phyloP scores from a whole-genome alignment of 1,140 invertebrate species.

The Drosophila punjabiensis region DNA sequence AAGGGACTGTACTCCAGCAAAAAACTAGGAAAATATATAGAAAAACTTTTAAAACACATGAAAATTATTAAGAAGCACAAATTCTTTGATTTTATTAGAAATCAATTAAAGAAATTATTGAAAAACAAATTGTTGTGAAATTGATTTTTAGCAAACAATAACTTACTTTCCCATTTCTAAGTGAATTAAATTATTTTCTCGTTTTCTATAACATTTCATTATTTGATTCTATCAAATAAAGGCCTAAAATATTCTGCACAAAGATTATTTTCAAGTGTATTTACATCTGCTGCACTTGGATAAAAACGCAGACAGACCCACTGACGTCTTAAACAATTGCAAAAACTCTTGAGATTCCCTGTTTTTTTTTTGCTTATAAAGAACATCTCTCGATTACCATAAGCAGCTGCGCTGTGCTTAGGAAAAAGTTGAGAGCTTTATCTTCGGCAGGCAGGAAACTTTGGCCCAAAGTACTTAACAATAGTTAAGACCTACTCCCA shows the following conservation, averaged over 20 bases:
- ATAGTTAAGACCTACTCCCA: slow-evolving; percentile 58
- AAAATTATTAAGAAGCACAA: no score
- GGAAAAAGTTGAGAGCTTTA: slow-evolving; percentile 64
- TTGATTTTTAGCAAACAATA: not conserved
- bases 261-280: not conserved
- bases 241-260: not conserved
- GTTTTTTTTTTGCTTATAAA: not conserved
- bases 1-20: no score
- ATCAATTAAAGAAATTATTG: no score
- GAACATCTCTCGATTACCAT: slow-evolving; percentile 29
- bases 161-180: not conserved
- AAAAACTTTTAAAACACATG: not conserved
- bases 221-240: not conserved
- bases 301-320: slow-evolving; percentile 15
- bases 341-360: slow-evolving; percentile 17
- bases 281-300: slow-evolving; percentile 17
- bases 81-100: no score
- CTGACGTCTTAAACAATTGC: slow-evolving; percentile 45
- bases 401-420: slow-evolving; percentile 40
- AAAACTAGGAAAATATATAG: no score
- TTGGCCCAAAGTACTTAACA: slow-evolving; percentile 65
- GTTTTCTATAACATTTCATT: not conserved
- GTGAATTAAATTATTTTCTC: not conserved
- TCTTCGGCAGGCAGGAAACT: slow-evolving; percentile 60
- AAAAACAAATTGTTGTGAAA: not conserved